Conservation (phyloP, 2,888 invertebrate genomes). For the Ichneumoninae sp. region DNA sequence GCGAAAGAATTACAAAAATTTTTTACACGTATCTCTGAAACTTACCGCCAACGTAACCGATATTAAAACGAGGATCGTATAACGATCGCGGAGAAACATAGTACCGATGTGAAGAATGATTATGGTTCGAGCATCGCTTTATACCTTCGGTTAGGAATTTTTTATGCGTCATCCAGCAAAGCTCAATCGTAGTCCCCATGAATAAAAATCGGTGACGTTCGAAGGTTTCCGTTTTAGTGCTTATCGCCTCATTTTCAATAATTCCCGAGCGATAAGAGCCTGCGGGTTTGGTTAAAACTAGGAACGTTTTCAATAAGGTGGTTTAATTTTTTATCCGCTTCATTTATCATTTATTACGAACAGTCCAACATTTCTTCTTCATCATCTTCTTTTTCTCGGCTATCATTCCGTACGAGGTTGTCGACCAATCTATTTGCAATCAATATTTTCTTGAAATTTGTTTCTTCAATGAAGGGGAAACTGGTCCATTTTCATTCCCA, state of each 20-base stretch:
- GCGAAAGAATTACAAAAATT: neutral
- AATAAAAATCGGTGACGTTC: slow-evolving; percentile 29
- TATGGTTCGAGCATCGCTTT: slow-evolving; percentile 13
- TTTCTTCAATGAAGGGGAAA: neutral
- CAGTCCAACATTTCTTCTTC: neutral
- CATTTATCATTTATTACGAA: neutral
- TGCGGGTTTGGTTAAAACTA: neutral
- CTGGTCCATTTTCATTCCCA: neutral
- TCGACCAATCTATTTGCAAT: neutral
- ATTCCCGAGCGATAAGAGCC: slow-evolving; percentile 37
- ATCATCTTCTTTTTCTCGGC: neutral
- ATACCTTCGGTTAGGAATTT: slow-evolving; percentile 37
- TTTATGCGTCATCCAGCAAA: slow-evolving; percentile 9
- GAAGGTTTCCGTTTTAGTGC: neutral
- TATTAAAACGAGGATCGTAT: slow-evolving; percentile 6
- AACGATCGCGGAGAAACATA: slow-evolving; percentile 53
- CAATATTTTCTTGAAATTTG: neutral
- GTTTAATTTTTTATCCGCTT: neutral
- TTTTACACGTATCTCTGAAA: neutral
- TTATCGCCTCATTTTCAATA: slow-evolving; percentile 25
- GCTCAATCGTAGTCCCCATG: slow-evolving; percentile 21
- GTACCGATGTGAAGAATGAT: slow-evolving; percentile 40
- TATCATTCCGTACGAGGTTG: neutral
- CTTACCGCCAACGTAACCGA: slow-evolving; percentile 55
- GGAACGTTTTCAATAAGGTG: neutral